Conservation (phyloP, 2,888 invertebrate species). For the Himalopsyche kuldschensis region DNA sequence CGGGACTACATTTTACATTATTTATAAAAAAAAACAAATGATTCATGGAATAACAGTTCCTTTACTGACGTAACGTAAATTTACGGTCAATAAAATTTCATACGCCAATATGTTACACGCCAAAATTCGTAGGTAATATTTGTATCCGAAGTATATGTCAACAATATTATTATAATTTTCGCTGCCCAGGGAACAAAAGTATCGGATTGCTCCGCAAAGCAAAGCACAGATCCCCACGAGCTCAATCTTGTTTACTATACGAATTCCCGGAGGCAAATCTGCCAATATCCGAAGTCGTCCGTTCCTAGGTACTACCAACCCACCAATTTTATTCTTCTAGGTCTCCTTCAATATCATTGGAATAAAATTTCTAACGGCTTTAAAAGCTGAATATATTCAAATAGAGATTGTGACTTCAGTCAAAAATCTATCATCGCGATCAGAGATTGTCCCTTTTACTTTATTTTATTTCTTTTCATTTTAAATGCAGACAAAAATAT, state of each 20-base stretch:
- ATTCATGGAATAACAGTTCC: too few species aligned
- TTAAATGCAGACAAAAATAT: too few species aligned
- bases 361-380: slow-evolving; percentile 11
- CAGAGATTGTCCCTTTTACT: too few species aligned
- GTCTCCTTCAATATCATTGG: slow-evolving; percentile 19
- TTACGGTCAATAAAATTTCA: too few species aligned
- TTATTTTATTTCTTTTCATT: too few species aligned
- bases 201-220: not conserved
- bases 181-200: not conserved
- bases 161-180: not conserved
- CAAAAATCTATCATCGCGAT: not conserved
- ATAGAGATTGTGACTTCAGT: not conserved
- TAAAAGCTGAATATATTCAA: not conserved
- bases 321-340: not conserved
- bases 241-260: slow-evolving; percentile 27
- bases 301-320: not conserved
- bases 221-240: slow-evolving; percentile 9
- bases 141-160: not conserved
- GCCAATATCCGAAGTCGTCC: slow-evolving; percentile 15
- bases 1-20: too few species aligned
- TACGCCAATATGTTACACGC: too few species aligned
- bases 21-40: too few species aligned
- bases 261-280: slow-evolving; percentile 30
- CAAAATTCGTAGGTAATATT: too few species aligned
- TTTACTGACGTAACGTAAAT: too few species aligned